These are phyloP conservation scores for Caenorhabditis sulstoni DNA, from an alignment of 2,888 invertebrate species.

Conservation along the genomic window DNA sequence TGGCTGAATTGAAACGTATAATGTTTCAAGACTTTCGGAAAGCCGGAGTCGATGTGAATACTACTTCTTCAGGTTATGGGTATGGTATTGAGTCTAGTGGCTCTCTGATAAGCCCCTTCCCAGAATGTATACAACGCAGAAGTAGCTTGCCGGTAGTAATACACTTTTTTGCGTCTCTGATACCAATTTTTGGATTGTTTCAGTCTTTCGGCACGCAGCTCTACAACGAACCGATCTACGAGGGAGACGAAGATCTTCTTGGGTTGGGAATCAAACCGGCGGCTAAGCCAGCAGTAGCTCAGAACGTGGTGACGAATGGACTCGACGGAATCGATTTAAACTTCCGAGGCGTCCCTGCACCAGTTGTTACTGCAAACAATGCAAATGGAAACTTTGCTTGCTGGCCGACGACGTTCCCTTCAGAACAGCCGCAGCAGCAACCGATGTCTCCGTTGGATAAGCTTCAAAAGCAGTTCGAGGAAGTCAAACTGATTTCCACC, in stretches of 20 bases:
- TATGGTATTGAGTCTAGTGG: conserved; percentile 18
- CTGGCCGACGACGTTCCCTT: conserved; percentile 24
- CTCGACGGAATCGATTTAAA: conserved; percentile 50
- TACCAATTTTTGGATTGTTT: conserved; percentile 45
- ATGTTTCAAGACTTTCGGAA: conserved; percentile 42
- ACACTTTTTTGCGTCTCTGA: background rate
- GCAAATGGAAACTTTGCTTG: conserved; percentile 42
- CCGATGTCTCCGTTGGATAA: conserved; percentile 31
- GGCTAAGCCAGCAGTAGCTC: conserved; percentile 1
- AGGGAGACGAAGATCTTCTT: conserved; percentile 74
- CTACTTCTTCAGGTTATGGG: conserved; percentile 27
- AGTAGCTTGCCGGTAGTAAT: conserved; percentile 33
- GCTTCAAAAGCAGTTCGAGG: conserved; percentile 55
- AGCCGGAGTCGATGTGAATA: conserved; percentile 42
- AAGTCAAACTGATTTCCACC: conserved; percentile 15
- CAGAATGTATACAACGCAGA: background rate
- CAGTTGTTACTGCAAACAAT: conserved; percentile 2
- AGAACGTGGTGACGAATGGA: too few relatives aligned
- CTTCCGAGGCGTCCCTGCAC: conserved; percentile 30
- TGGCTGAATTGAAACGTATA: conserved; percentile 9
- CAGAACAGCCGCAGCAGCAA: background rate
- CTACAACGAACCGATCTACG: conserved; percentile 76
- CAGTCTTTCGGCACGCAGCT: conserved; percentile 60
- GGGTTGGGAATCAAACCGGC: conserved; percentile 24
- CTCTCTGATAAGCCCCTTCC: conserved; percentile 11